A percentile compares a stretch with the other conserved stretches of the same genome.
Conservation (phyloP, 2,797 vertebrate species). For the Amazonetta brasiliensis region DNA sequence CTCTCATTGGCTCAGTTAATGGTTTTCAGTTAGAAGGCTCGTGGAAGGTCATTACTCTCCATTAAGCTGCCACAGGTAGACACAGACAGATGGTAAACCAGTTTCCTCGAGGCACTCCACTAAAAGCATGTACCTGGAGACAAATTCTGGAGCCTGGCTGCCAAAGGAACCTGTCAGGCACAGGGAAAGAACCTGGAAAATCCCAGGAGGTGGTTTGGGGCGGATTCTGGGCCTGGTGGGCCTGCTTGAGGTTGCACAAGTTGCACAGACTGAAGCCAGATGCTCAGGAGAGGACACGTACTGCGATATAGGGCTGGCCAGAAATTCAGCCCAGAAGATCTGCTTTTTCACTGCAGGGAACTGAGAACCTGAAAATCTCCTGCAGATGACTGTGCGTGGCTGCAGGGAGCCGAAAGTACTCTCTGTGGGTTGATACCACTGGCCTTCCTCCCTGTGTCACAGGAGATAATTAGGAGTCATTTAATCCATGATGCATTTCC, state of each 20-base stretch:
- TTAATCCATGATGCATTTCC: background rate
- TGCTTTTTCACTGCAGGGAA: background rate
- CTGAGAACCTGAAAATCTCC: background rate
- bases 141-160: background rate
- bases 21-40: constrained; percentile 26
- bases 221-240: background rate
- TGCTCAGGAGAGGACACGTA: accelerated
- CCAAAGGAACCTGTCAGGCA: background rate
- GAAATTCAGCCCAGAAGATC: background rate
- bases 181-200: background rate
- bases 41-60: constrained; percentile 37
- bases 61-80: constrained; percentile 37
- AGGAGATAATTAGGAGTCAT: background rate
- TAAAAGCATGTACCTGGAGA: background rate
- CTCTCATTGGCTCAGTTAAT: constrained; percentile 35
- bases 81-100: constrained; percentile 11
- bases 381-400: background rate
- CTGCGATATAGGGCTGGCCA: background rate
- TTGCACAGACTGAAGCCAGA: background rate
- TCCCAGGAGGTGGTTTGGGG: background rate
- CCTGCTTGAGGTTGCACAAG: background rate
- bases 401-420: background rate
- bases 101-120: background rate
- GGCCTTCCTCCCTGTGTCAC: background rate
- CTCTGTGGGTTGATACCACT: accelerated